Base-by-base conservation (phyloP, 2,113 vertebrate genomes). In the Echinops telfairi region DNA sequence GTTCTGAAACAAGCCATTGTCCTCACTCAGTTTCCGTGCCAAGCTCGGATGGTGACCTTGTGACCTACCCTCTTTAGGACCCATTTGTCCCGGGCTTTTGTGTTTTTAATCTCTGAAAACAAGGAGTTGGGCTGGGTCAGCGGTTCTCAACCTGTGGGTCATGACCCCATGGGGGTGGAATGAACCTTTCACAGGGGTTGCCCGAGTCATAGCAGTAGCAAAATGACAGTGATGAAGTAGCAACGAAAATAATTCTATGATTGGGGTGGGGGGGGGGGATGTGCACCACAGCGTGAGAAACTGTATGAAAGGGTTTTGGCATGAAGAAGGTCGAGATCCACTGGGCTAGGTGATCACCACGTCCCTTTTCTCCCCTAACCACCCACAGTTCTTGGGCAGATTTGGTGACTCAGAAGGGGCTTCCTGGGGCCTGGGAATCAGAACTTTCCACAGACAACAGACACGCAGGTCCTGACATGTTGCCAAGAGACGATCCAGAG, bases 401-500 rank as follows among this genome's bases (percentile, higher is more conserved):
- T 70, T 81, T 77, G 62, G 6, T 36, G 43, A 10, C 58, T 57
- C 27, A 82, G 76, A 53, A 31, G 11, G 17, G 62, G 62, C 36
- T 95, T 66, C 78, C 22, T 36, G 83, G 83, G 25, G 77, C 53
- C 7, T 2, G 17, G 31, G 88, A 29, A 10, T 79, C 83, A 83
- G 73, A 94, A 57, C 25, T 80, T 93, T 83, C 80, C n/a, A 43
- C 92, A 7, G 20, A 92, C 75, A 47, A 80, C 47, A 93, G 88
- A 80, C 85, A 91, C 1, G 15, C 14, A 23, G 82, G 2, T 96
- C 92, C 89, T 89, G 96, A 77, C 89, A 86, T 90, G 91, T 85
- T 97, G 97, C 91, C 87, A 97, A 92, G 87, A 96, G 92, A 96
- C 93, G 40, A 89, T 60, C 85, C 94, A 93, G 96, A 94, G 57